Evolutionary conservation across 2,113 vertebrate species (phyloP).

Genomic region (Alligator sinensis): DNA sequence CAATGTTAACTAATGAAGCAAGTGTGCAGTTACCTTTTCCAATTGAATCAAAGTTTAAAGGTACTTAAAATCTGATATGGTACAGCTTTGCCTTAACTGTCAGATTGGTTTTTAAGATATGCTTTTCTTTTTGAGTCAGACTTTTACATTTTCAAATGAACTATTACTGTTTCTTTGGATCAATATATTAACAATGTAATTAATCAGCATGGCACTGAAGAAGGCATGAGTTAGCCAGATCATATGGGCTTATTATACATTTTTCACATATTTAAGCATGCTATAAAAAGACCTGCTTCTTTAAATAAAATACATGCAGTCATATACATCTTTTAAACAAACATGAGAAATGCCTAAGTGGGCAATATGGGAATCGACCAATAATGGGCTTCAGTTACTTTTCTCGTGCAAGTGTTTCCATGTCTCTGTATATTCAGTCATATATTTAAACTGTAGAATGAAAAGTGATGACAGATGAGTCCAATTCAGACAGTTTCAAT

Average conservation of each 20-base stretch:
- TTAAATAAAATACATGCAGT: background rate
- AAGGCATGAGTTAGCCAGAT: background rate
- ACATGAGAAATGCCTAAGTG: background rate
- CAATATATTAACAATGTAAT: background rate
- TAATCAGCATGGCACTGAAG: background rate
- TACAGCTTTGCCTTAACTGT: background rate
- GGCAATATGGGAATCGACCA: background rate
- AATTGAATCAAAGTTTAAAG: background rate
- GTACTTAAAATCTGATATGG: background rate
- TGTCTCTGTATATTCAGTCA: accelerated
- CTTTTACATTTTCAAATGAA: slow-evolving; percentile 5
- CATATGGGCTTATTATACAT: background rate
- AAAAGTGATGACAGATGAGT: background rate
- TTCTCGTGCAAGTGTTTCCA: background rate
- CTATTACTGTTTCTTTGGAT: background rate
- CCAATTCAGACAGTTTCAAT: background rate
- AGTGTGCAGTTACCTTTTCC: background rate
- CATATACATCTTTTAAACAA: background rate
- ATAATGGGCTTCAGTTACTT: background rate
- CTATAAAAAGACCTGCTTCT: background rate
- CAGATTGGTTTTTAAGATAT: background rate
- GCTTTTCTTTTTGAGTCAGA: background rate
- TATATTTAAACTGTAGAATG: background rate
- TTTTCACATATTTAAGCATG: background rate
- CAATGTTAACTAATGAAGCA: background rate